Evolutionary conservation across 2,797 vertebrate species (phyloP).

Genomic region (Perodicticus potto): DNA sequence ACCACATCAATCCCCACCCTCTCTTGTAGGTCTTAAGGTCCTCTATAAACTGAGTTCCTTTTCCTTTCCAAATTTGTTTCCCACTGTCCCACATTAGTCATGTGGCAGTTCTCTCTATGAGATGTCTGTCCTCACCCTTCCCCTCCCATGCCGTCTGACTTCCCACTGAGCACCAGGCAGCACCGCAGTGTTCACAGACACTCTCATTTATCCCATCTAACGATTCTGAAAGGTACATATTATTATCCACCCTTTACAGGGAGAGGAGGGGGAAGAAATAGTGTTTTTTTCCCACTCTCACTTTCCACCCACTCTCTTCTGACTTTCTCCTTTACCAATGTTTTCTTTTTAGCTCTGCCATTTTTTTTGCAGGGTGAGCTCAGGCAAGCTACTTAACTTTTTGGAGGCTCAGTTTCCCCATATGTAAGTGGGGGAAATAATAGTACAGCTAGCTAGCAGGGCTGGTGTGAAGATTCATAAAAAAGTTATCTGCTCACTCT

Average conservation of each 20-base stretch:
- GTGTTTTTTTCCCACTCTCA: neutral
- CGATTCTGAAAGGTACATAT: slow-evolving; percentile 52
- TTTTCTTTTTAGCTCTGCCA: neutral
- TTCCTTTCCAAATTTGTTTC: neutral
- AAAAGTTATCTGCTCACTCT: neutral
- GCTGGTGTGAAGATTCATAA: neutral
- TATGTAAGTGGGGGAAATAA: neutral
- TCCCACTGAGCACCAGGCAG: slow-evolving; percentile 51
- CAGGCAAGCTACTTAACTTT: neutral
- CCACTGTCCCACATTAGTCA: slow-evolving; percentile 14
- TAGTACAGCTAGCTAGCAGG: neutral
- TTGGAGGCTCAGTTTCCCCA: neutral
- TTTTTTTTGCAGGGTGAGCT: slow-evolving; percentile 30
- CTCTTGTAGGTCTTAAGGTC: slow-evolving; percentile 16
- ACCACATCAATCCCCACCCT: neutral
- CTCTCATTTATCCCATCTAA: neutral
- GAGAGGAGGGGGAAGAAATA: neutral
- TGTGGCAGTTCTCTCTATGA: neutral
- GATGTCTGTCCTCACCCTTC: neutral
- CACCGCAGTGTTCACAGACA: neutral
- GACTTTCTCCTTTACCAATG: neutral
- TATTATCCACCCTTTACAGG: neutral
- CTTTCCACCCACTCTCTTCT: neutral
- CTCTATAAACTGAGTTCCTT: neutral
- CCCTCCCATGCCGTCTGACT: neutral